Base-by-base conservation (phyloP, 2,113 vertebrate species). In the Verasper variegatus region DNA sequence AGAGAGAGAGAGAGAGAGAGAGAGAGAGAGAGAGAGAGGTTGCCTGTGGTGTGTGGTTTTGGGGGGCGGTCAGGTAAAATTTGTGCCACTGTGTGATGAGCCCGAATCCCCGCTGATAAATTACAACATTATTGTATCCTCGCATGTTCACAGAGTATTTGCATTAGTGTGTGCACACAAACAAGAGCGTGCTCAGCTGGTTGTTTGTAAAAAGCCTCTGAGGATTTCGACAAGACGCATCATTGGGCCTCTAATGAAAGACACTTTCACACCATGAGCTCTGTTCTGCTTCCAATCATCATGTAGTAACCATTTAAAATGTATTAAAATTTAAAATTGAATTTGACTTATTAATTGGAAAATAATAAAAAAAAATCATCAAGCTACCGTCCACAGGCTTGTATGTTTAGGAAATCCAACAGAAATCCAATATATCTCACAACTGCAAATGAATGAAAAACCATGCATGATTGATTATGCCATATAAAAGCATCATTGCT, bases 1-100 rank as follows among this genome's bases (percentile, higher is more conserved):
- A n/a, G n/a, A n/a, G n/a, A n/a, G n/a, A n/a, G n/a, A n/a, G 42
- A 57, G 63, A 20, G 12, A 14, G 42, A 57, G 63, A n/a, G 35
- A 21, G 26, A 23, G n/a, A 61, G 42, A 21, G 64, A 26, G 45
- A 21, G n/a, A 17, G 13, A 13, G 45, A 57, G 63, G 76, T 24
- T 6, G 52, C 73, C 73, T 80, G 78, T 66, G 59, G 61, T 77
- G 71, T 73, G 73, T 8, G 1, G 40, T 42, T 52, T 24, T 1
- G 40, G 37, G 37, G 37, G 27, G 3, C 37, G 11, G 40, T 42
- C 40, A 13, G 40, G 40, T 12, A 13, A 13, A 42, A 42, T 42
- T 42, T 42, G 40, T 42, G 40, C 40, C 40, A 42, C 12, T 42
- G 40, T 42, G 40, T 42, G 40, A 42, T 42, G 10, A 42, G 40